phyloP scores from a whole-genome alignment of 2,888 invertebrate genomes.

The Pedicia rivosa region DNA sequence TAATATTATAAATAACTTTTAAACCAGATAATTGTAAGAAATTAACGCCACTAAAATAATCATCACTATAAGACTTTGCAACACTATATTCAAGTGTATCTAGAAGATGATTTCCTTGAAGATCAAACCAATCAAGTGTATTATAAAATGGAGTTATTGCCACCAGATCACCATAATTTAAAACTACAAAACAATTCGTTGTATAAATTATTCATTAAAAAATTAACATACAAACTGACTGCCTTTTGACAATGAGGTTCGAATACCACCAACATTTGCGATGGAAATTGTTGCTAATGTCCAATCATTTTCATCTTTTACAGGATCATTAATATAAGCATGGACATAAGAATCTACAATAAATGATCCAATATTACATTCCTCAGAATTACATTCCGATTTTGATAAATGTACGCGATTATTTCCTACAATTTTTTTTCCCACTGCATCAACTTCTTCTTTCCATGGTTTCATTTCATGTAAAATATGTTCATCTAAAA shows the following conservation, averaged over 20 bases:
- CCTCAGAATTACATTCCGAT: conserved; percentile 36
- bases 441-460: conserved; percentile 36
- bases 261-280: conserved; percentile 51
- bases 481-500: not conserved
- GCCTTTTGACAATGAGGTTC: conserved; percentile 47
- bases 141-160: conserved; percentile 64
- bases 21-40: conserved; percentile 45
- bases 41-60: conserved; percentile 30
- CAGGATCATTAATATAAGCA: conserved; percentile 26
- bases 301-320: conserved; percentile 37
- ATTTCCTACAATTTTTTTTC: conserved; percentile 39
- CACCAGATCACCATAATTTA: conserved; percentile 42
- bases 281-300: conserved; percentile 49
- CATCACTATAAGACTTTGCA: conserved; percentile 24
- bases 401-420: conserved; percentile 40
- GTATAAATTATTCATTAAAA: not conserved
- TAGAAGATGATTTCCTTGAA: conserved; percentile 46
- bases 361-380: conserved; percentile 61
- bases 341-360: conserved; percentile 55
- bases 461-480: conserved; percentile 41
- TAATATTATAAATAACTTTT: conserved; percentile 28
- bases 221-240: not conserved
- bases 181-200: not conserved
- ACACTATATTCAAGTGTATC: conserved; percentile 44
- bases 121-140: conserved; percentile 48